Evolutionary conservation across 2,888 invertebrate genomes (phyloP).

Genomic region (Brenthis ino): DNA sequence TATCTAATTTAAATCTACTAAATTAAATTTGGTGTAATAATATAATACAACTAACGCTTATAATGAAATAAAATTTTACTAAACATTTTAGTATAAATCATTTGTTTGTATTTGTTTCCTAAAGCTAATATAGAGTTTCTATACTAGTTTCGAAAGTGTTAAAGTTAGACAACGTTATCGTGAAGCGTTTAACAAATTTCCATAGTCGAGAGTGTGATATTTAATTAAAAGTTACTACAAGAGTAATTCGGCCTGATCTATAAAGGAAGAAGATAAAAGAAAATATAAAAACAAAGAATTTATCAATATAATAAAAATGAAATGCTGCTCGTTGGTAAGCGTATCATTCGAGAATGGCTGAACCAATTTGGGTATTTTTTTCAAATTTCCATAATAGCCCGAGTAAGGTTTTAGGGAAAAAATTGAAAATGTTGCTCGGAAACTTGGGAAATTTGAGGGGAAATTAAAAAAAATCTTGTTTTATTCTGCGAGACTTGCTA

Average conservation of each 20-base stretch:
- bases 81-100: background rate
- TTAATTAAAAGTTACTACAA: slow-evolving; percentile 27
- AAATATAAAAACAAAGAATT: background rate
- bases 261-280: slow-evolving; percentile 16
- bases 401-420: no score
- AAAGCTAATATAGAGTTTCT: slow-evolving; percentile 21
- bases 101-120: slow-evolving; percentile 11
- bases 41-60: background rate
- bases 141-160: slow-evolving; percentile 22
- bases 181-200: slow-evolving; percentile 29
- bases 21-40: background rate
- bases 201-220: slow-evolving; percentile 23
- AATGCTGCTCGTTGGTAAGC: no score
- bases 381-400: no score
- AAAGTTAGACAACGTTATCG: slow-evolving; percentile 27
- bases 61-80: background rate
- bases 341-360: no score
- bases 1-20: no score
- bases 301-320: no score
- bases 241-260: slow-evolving; percentile 15
- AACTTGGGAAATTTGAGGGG: no score
- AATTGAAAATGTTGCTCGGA: no score
- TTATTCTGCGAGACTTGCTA: no score
- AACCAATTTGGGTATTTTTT: no score
- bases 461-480: no score